A percentile compares a stretch with the other conserved stretches of the same genome.
phyloP scores from a whole-genome alignment of 2,888 invertebrate species.

The Phortica magna region DNA sequence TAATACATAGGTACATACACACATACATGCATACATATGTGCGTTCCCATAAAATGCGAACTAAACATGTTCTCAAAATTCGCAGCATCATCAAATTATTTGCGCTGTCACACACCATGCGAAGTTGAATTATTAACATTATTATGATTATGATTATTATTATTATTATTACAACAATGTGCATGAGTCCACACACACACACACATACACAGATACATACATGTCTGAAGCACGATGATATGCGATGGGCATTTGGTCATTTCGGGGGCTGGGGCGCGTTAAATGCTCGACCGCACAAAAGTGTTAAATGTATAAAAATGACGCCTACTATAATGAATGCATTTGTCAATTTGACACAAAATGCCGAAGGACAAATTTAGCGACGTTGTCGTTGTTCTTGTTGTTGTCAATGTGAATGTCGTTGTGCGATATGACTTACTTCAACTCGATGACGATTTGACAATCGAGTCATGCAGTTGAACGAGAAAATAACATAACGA shows the following conservation, averaged over 20 bases:
- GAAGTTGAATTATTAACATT: conserved; percentile 23
- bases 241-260: not conserved
- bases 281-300: not conserved
- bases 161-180: not conserved
- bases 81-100: conserved; percentile 13
- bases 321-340: conserved; percentile 10
- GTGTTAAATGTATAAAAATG: not conserved
- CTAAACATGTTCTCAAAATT: not conserved
- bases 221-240: no score
- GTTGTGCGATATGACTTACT: not conserved
- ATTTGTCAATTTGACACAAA: not conserved
- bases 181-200: no score
- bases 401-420: not conserved
- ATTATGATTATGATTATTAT: conserved; percentile 4
- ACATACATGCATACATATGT: not conserved
- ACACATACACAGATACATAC: no score
- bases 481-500: not conserved
- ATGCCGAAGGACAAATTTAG: not conserved
- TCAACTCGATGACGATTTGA: not conserved
- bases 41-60: not conserved
- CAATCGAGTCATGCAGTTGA: not conserved
- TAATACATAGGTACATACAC: not conserved
- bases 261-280: not conserved
- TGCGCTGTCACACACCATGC: not conserved
- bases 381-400: not conserved